Evolutionary conservation across 2,113 vertebrate species (phyloP), one percentile per base, ranked within the genome.

Genomic region (Platysternon megacephalum): DNA sequence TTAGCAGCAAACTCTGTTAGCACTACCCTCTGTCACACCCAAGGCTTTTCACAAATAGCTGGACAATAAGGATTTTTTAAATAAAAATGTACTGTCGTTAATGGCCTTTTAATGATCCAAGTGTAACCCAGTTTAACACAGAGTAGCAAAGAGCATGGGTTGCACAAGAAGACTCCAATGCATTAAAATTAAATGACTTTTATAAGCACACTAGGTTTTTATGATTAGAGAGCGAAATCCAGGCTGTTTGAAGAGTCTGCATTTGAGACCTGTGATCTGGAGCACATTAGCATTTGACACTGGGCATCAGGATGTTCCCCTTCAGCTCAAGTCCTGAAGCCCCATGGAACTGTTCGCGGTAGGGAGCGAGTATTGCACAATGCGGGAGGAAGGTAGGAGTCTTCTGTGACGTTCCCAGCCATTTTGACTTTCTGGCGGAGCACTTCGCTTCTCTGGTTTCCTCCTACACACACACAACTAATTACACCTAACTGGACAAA

Each of bases 401-500:
- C 39, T 87, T 11, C 65, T 39, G 4, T 46, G 39, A 3, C 81
- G 17, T 35, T 87, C 28, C 11, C 82, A 44, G 83, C 48, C 58
- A 46, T 72, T 9, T 3, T 19, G n/a, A 44, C 53, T 52, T 52
- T 58, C 88, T 26, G 65, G 61, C 39, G 58, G 51, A 93, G 72
- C 88, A 48, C 84, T 80, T 87, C 84, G 84, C 44, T 95, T 68
- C 26, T 4, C 82, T 9, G 79, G 85, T 52, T 94, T 44, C 21
- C 72, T 74, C 80, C 44, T 51, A 17, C 35, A 11, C 48, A 56
- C 55, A 44, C 35, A 42, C 26, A 0, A 51, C 6, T 9, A 16
- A 42, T 42, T 1, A 72, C 81, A 51, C 76, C 1, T 14, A 96
- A 95, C 93, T 96, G 96, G 97, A 97, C 87, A 96, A 94, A 94